Conservation (phyloP, 2,888 invertebrate species). For the Epirrhoe tristata region DNA sequence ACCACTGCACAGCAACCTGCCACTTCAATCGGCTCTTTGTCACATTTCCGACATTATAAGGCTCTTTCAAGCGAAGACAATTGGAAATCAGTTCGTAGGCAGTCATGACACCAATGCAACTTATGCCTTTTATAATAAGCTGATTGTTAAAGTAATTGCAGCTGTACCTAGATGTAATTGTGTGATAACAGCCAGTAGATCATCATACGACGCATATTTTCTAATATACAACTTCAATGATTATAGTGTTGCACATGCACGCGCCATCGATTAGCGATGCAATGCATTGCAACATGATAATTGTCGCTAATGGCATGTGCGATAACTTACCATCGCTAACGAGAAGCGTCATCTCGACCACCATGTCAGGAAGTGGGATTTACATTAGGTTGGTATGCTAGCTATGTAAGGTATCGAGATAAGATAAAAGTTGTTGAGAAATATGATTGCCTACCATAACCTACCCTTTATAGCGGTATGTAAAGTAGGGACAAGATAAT, state of each 20-base stretch:
- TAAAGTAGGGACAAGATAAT: no score
- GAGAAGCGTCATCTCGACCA: constrained; percentile 7
- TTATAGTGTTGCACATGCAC: constrained; percentile 6
- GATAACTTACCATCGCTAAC: constrained; percentile 10
- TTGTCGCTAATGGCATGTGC: constrained; percentile 11
- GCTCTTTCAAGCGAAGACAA: constrained; percentile 25
- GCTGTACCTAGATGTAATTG: no score
- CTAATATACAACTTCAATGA: neutral
- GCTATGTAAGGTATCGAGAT: no score
- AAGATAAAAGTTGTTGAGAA: no score
- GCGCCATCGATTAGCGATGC: constrained; percentile 28
- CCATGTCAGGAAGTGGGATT: neutral
- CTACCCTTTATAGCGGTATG: no score
- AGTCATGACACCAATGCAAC: neutral
- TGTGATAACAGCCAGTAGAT: no score
- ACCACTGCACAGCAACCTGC: constrained; percentile 60
- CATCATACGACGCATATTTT: neutral
- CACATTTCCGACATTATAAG: constrained; percentile 53
- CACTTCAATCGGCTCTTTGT: constrained; percentile 51
- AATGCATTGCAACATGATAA: constrained; percentile 30
- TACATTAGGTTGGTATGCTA: neutral
- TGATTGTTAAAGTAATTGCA: no score
- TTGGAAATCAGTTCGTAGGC: constrained; percentile 18
- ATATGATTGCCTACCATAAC: no score
- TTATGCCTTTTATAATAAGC: neutral